Evolutionary conservation across 2,797 vertebrate genomes (phyloP), one percentile per base, ranked within the genome.

Genomic region (Platyrinchus mystaceus): DNA sequence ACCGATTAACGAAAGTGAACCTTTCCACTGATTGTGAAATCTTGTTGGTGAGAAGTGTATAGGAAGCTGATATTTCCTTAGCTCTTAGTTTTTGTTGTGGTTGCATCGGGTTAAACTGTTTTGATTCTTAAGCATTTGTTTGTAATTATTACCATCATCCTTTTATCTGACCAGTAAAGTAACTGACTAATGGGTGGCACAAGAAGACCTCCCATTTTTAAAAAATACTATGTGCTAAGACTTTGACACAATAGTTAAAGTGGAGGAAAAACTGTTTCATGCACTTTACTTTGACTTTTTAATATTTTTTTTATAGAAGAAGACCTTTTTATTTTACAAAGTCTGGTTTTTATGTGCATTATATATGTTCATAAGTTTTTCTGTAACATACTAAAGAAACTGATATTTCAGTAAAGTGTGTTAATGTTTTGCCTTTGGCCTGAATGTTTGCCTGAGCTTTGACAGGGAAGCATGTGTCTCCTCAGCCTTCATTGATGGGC

Each of bases 211-310:
- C 93, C 92, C 84, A 78, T 90, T 82, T 90, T 76, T 74, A 56
- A 66, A 79, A 91, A 63, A 37, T 70, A 10, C 11, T 60, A 1
- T 75, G 47, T 95, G 93, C 93, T 85, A 82, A 96, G 95, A 96
- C 93, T 91, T 94, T 86, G 96, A 94, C 58, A 12, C 69, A 69
- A 17, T 83, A 92, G 93, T 95, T 96, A 80, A 94, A 94, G 87
- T 52, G 80, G 97, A 93, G 94, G 36, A 60, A 84, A 80, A 94
- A 94, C 80, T 90, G 81, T 97, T 97, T 96, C 96, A 96, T 98
- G 98, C 98, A 98, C 98, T 98, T 98, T 98, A 98, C 96, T 97
- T 98, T 97, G 96, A 96, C 95, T 97, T 97, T 95, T 96, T 95
- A 97, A 97, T 97, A 43, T 46, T 84, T 98, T 97, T 97, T 97